Conservation (phyloP, 1,140 invertebrate species). For the Drosophila littoralis region DNA sequence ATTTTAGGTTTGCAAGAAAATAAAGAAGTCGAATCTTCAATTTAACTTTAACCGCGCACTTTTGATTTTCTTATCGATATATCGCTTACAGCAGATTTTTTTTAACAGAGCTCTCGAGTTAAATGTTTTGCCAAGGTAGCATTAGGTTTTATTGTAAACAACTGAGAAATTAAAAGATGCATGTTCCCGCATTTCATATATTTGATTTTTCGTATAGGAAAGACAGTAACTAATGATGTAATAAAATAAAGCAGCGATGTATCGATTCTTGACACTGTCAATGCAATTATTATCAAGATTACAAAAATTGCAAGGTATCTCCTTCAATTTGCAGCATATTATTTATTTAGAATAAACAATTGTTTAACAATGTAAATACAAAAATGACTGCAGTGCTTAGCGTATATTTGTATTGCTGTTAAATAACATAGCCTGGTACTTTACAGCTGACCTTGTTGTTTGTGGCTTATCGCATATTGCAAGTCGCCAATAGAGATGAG, state of each 20-base stretch:
- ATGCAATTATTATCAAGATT: neutral
- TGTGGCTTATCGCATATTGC: conserved; percentile 2
- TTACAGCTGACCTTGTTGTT: conserved; percentile 23
- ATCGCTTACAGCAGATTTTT: neutral
- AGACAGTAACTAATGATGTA: neutral
- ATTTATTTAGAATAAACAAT: neutral
- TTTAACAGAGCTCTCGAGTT: too few relatives aligned
- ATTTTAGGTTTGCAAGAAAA: too few relatives aligned
- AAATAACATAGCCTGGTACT: neutral
- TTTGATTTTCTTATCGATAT: neutral
- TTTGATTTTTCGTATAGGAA: neutral
- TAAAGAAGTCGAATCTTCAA: neutral
- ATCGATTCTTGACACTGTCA: neutral
- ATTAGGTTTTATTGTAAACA: too few relatives aligned
- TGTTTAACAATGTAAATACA: neutral
- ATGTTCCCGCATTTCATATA: too few relatives aligned
- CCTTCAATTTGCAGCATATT: neutral
- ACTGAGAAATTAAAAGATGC: too few relatives aligned
- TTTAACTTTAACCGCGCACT: neutral
- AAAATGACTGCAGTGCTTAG: neutral
- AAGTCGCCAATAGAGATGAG: conserved; percentile 19
- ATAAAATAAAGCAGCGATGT: neutral
- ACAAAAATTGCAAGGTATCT: neutral
- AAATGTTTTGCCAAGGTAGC: too few relatives aligned
- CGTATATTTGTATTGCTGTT: neutral